These are phyloP conservation scores for Caenorhabditis wallacei DNA, from an alignment of 2,888 invertebrate genomes.

Conservation along the genomic window DNA sequence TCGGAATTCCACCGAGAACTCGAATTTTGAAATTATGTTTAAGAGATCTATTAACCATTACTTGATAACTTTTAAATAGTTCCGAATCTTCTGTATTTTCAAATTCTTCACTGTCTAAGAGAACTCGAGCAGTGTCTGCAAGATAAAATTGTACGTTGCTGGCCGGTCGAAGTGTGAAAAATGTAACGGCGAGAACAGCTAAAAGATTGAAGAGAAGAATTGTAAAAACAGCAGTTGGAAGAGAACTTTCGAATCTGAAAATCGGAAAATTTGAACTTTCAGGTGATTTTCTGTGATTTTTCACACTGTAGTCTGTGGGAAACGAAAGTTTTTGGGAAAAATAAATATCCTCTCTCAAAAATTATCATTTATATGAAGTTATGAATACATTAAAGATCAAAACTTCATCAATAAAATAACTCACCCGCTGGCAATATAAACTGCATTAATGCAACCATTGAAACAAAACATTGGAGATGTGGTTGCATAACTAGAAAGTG, in stretches of 20 bases:
- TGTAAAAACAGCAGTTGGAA: constrained; percentile 17
- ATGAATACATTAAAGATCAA: too few relatives aligned
- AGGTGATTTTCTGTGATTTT: too few relatives aligned
- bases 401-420: neutral
- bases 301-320: too few relatives aligned
- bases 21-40: constrained; percentile 26
- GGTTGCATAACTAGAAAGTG: constrained; percentile 27
- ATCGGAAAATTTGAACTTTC: neutral
- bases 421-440: constrained; percentile 41
- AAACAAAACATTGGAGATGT: constrained; percentile 45
- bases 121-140: constrained; percentile 20
- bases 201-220: constrained; percentile 46
- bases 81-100: constrained; percentile 20
- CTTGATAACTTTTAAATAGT: constrained; percentile 35
- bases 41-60: constrained; percentile 35
- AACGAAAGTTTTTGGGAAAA: too few relatives aligned
- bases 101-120: constrained; percentile 46
- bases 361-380: too few relatives aligned
- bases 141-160: constrained; percentile 36
- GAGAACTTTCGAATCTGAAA: constrained; percentile 39
- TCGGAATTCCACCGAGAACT: constrained; percentile 37
- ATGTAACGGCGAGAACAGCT: constrained; percentile 28
- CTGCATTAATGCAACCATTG: constrained; percentile 35
- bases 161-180: constrained; percentile 38
- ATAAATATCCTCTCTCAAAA: too few relatives aligned